Conservation (phyloP, 2,888 invertebrate genomes). For the Sinopyrophorus schimmeli region DNA sequence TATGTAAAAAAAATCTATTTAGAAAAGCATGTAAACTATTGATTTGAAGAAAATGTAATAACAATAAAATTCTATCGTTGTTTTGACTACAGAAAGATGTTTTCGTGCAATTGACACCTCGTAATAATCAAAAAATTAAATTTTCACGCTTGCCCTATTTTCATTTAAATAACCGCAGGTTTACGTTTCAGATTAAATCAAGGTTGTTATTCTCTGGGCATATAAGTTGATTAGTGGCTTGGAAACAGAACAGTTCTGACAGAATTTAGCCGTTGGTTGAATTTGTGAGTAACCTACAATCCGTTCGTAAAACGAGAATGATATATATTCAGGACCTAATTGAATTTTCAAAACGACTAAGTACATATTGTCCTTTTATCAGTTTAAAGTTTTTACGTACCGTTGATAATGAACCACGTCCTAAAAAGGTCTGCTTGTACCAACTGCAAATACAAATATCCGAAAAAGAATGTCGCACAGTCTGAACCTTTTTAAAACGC, state of each 20-base stretch:
- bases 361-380: neutral
- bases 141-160: constrained; percentile 3
- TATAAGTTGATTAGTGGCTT: constrained; percentile 18
- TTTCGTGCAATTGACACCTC: constrained; percentile 5
- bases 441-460: too few species aligned
- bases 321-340: constrained; percentile 6
- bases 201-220: constrained; percentile 21
- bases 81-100: too few species aligned
- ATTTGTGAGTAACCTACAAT: constrained; percentile 11
- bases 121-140: constrained; percentile 4
- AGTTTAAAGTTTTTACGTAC: too few species aligned
- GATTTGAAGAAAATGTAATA: too few species aligned
- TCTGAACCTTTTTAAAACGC: too few species aligned
- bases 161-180: constrained; percentile 13
- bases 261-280: constrained; percentile 13
- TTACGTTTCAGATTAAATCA: constrained; percentile 25
- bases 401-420: too few species aligned
- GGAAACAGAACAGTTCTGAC: constrained; percentile 16
- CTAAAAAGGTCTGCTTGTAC: too few species aligned
- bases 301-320: constrained; percentile 10
- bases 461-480: too few species aligned
- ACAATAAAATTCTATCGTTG: too few species aligned
- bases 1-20: too few species aligned
- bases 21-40: too few species aligned
- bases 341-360: constrained; percentile 3